These are phyloP conservation scores for Drosophila lacertosa DNA, from an alignment of 1,140 invertebrate genomes.

Conservation along the genomic window DNA sequence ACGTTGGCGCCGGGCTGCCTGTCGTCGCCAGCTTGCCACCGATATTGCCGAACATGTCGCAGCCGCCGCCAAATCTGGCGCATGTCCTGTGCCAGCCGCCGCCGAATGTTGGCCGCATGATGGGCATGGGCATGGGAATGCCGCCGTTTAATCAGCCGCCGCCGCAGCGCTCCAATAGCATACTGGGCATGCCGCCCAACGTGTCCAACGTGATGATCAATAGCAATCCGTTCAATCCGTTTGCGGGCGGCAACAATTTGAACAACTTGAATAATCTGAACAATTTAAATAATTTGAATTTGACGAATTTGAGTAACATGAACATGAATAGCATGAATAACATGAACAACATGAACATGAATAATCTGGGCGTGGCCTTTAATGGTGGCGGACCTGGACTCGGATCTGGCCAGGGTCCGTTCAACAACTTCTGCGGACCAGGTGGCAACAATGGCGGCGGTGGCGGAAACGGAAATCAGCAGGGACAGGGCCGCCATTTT, in stretches of 20 bases:
- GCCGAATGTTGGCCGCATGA: conserved; percentile 53
- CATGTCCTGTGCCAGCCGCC: conserved; percentile 70
- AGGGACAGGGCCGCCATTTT: too few species aligned
- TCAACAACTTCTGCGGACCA: conserved; percentile 49
- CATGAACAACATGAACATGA: conserved; percentile 23
- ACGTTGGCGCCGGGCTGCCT: background rate
- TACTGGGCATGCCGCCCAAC: conserved; percentile 60
- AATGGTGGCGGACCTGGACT: conserved; percentile 35
- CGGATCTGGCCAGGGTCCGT: background rate
- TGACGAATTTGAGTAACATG: too few species aligned
- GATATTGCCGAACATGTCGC: conserved; percentile 61
- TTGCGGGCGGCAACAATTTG: conserved; percentile 37
- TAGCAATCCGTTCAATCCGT: conserved; percentile 85
- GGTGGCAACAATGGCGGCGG: conserved; percentile 47
- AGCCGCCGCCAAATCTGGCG: conserved; percentile 60
- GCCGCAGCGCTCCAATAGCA: conserved; percentile 32
- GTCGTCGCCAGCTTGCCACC: conserved; percentile 9
- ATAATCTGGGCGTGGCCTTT: conserved; percentile 36
- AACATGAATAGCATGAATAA: conserved; percentile 32
- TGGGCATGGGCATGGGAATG: conserved; percentile 57
- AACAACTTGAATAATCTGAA: conserved; percentile 13
- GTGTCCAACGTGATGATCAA: conserved; percentile 51
- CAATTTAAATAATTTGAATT: conserved; percentile 14
- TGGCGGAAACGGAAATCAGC: too few species aligned
- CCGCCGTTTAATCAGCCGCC: conserved; percentile 78